Conservation (phyloP, 2,888 invertebrate species). For the Nemotelus nigrinus region DNA sequence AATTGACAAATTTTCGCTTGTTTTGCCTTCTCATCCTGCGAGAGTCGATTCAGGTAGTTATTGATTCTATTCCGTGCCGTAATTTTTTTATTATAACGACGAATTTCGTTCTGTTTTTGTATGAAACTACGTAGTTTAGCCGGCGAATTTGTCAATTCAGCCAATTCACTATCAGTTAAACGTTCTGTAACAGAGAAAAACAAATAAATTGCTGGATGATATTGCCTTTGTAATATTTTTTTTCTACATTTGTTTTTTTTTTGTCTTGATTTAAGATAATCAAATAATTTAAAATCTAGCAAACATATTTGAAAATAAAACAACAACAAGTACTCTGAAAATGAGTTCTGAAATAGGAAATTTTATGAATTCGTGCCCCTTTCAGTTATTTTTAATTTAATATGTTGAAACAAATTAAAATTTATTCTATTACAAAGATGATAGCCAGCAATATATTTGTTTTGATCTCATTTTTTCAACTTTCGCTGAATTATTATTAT, state of each 20-base stretch:
- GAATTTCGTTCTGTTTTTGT: conserved; percentile 40
- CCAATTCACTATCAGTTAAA: conserved; percentile 60
- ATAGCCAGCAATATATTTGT: conserved; percentile 50
- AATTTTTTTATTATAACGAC: conserved; percentile 34
- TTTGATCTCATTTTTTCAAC: conserved; percentile 38
- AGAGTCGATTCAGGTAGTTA: conserved; percentile 48
- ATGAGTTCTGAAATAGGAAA: conserved; percentile 17
- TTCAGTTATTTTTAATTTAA: conserved; percentile 48
- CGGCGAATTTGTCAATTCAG: conserved; percentile 59
- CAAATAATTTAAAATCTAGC: conserved; percentile 43
- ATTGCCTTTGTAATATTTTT: conserved; percentile 26
- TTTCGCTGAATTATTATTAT: not conserved
- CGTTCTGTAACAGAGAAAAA: conserved; percentile 61
- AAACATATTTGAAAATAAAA: conserved; percentile 40
- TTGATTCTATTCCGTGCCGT: conserved; percentile 56
- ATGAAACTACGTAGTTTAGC: conserved; percentile 55
- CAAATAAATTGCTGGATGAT: conserved; percentile 63
- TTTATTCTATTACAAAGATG: conserved; percentile 26
- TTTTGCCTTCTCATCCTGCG: conserved; percentile 40
- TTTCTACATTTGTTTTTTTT: not conserved
- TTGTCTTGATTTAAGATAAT: not conserved
- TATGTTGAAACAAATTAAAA: conserved; percentile 37
- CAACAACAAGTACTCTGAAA: conserved; percentile 6
- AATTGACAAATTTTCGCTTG: conserved; percentile 40
- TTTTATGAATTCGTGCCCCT: conserved; percentile 35